Percentiles rank a stretch among this genome's conserved stretches.
These are phyloP conservation scores for Amphipyra berbera DNA, from an alignment of 2,888 invertebrate species.

Conservation along the genomic window DNA sequence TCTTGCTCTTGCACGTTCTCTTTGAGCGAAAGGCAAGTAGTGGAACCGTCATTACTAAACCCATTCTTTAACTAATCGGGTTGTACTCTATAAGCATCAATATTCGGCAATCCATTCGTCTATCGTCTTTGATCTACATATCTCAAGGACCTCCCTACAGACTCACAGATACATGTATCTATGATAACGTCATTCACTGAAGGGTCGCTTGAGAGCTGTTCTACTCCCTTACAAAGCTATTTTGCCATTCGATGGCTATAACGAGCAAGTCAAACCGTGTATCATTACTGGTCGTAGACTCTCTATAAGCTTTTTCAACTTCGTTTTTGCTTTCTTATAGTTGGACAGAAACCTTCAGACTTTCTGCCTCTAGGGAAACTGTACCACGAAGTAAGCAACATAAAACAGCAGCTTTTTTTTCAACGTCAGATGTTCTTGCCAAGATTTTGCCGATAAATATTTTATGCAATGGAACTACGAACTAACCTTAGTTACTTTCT, in stretches of 20 bases:
- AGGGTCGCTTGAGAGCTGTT: conserved; percentile 8
- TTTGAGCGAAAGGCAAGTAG: too few relatives aligned
- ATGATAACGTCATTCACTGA: conserved; percentile 15
- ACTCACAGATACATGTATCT: not conserved
- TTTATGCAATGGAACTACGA: conserved; percentile 3
- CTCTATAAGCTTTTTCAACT: conserved; percentile 24
- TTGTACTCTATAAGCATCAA: not conserved
- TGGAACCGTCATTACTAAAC: too few relatives aligned
- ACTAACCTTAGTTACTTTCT: conserved; percentile 16
- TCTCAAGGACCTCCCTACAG: conserved; percentile 3
- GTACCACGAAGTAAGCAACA: conserved; percentile 25
- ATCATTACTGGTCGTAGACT: conserved; percentile 40
- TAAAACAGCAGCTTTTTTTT: conserved; percentile 27
- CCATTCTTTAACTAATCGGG: too few relatives aligned
- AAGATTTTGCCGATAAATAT: conserved; percentile 28
- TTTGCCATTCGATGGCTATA: conserved; percentile 27
- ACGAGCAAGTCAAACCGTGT: conserved; percentile 29
- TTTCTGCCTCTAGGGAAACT: conserved; percentile 35
- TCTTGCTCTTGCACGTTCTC: too few relatives aligned
- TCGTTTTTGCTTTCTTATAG: conserved; percentile 29
- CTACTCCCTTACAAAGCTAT: conserved; percentile 24
- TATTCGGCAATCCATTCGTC: conserved; percentile 3
- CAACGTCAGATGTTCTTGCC: conserved; percentile 6
- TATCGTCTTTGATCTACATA: conserved; percentile 10
- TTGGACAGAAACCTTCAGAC: conserved; percentile 32